Base-by-base conservation (phyloP, 1,140 invertebrate genomes). In the Centruroides sculpturatus region DNA sequence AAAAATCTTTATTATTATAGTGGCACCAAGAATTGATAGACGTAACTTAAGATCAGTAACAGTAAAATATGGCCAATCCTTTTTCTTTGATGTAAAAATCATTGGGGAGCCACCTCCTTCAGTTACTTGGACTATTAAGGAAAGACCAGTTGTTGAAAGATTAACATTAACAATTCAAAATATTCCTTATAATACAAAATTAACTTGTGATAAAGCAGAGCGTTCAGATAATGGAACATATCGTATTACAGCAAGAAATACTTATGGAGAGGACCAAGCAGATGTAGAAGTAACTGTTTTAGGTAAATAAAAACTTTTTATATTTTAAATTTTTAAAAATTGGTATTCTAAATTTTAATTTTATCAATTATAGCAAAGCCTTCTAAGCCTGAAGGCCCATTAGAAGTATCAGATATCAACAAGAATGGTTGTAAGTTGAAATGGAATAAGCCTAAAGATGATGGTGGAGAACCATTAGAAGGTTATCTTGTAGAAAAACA, bases 21-120 rank as follows among this genome's bases (percentile, higher is more conserved):
- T 96, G 73, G 87, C 90, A 61, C 95, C 96, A 35, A 93, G 90
- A 77, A 99, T 99, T 76, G 92, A 97, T 73, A 80, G 92, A 54
- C 83, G 88, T 59, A 92, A 92, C 70, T 77, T 97, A 5, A 81
- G 85, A 48, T 89, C 94, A 70, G 77, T 97, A 46, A 90, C 84
- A 74, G 66, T 54, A 58, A 90, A 87, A 67, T 85, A 83, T 49
- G 53, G 71, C 70, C 73, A 75, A 61, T 66, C 71, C 59, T 70
- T 74, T 51, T 62, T 61, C 36, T 71, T 70, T 51, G 74, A 74
- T 57, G 69, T 71, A n/a, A 66, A 67, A 35, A 71, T 75, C 12
- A 68, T 69, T 55, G 73, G 73, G 13, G 73, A 74, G 61, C 73
- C 73, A 35, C 49, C 63, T 35, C 73, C 72, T 49, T 67, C 64